These are phyloP conservation scores for Drosophila melanogaster DNA, from an alignment of 1,140 invertebrate genomes.

Conservation along the genomic window DNA sequence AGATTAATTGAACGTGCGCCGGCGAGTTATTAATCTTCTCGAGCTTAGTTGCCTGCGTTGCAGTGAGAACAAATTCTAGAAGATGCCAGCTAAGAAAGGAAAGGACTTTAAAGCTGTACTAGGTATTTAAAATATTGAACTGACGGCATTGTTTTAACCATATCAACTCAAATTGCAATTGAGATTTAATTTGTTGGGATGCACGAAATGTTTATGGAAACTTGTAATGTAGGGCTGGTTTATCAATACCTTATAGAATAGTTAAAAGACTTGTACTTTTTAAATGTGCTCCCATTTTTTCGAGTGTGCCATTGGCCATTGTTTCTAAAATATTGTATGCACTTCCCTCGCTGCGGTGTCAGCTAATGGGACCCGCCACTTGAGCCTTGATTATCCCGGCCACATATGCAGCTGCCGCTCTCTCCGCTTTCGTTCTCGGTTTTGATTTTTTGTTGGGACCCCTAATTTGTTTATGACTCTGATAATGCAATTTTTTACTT, in stretches of 20 bases:
- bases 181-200: not conserved
- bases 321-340: slow-evolving; percentile 79
- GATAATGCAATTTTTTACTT: slow-evolving; percentile 82
- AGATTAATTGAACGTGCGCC: slow-evolving; percentile 82
- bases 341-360: slow-evolving; percentile 58
- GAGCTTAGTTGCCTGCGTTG: slow-evolving; percentile 52
- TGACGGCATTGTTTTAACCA: not conserved
- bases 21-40: slow-evolving; percentile 78
- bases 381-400: slow-evolving; percentile 66
- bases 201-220: too few relatives aligned
- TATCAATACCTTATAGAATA: not conserved
- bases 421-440: slow-evolving; percentile 10
- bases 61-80: slow-evolving; percentile 17
- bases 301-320: slow-evolving; percentile 44
- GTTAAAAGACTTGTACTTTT: not conserved
- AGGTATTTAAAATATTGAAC: not conserved
- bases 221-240: too few relatives aligned
- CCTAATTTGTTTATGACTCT: slow-evolving; percentile 78
- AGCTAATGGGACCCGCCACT: slow-evolving; percentile 76
- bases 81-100: not conserved
- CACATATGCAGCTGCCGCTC: slow-evolving; percentile 42
- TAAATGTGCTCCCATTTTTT: not conserved
- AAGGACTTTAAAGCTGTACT: not conserved
- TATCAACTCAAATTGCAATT: too few relatives aligned
- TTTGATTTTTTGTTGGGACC: slow-evolving; percentile 26